A percentile compares a stretch with the other conserved stretches of the same genome.
Evolutionary conservation across 2,797 vertebrate species (phyloP).

Genomic region (Chanos chanos): DNA sequence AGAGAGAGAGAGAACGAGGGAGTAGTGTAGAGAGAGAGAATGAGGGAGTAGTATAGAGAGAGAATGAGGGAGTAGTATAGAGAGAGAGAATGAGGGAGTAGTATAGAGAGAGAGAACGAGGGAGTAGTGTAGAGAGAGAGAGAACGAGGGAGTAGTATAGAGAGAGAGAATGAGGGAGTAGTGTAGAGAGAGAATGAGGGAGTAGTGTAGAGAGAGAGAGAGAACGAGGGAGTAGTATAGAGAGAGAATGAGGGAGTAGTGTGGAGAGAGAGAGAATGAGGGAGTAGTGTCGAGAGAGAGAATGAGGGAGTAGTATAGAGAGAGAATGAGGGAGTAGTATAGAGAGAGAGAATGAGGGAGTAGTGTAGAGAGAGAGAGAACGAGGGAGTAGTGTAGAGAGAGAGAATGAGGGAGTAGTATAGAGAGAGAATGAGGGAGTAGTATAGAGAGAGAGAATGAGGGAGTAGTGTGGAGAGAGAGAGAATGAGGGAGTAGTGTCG

Average conservation of each 20-base stretch:
- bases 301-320: conserved; percentile 11
- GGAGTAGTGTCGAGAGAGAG: conserved; percentile 43
- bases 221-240: not conserved
- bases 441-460: conserved; percentile 42
- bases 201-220: conserved; percentile 45
- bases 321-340: conserved; percentile 37
- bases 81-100: conserved; percentile 32
- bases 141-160: not conserved
- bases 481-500: conserved; percentile 38
- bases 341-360: conserved; percentile 27
- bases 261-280: conserved; percentile 23
- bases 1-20: conserved; percentile 38
- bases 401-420: not conserved
- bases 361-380: conserved; percentile 29
- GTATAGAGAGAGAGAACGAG: conserved; percentile 34
- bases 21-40: conserved; percentile 20
- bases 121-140: conserved; percentile 29
- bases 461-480: conserved; percentile 4
- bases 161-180: conserved; percentile 24
- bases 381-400: conserved; percentile 30
- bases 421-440: conserved; percentile 32
- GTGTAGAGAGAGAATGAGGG: conserved; percentile 27
- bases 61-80: not conserved
- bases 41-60: conserved; percentile 41
- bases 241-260: conserved; percentile 35